Evolutionary conservation across 1,140 invertebrate species (phyloP).

Genomic region (Aphelenchoides besseyi): DNA sequence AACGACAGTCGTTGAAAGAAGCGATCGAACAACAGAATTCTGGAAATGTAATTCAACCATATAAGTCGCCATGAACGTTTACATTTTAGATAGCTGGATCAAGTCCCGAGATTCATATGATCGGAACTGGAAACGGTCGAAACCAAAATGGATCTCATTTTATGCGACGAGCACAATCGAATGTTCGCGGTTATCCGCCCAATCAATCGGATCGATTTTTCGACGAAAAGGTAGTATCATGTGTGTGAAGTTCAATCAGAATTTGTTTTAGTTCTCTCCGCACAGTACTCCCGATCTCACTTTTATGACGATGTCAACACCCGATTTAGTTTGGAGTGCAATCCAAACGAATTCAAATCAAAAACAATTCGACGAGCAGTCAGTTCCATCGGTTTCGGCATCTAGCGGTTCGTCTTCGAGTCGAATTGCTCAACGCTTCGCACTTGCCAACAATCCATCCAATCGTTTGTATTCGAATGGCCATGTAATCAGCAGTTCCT

Average conservation of each 20-base stretch:
- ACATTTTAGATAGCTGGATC: slow-evolving; percentile 40
- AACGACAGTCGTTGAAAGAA: slow-evolving; percentile 23
- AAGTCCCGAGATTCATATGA: slow-evolving; percentile 55
- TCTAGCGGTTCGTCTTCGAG: slow-evolving; percentile 30
- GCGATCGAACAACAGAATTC: slow-evolving; percentile 17
- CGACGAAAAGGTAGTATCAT: slow-evolving; percentile 26
- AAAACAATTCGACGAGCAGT: slow-evolving; percentile 13
- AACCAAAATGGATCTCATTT: slow-evolving; percentile 26
- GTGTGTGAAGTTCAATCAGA: slow-evolving; percentile 14
- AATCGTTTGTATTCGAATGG: slow-evolving; percentile 40
- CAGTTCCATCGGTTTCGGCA: slow-evolving; percentile 16
- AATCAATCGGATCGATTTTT: slow-evolving; percentile 21
- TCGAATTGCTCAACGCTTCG: slow-evolving; percentile 6
- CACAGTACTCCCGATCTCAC: slow-evolving; percentile 22
- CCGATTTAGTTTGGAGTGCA: slow-evolving; percentile 35
- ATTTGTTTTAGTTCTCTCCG: background rate
- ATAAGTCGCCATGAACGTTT: background rate
- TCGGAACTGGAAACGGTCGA: slow-evolving; percentile 32
- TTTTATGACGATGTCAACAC: slow-evolving; percentile 37
- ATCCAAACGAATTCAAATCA: slow-evolving; percentile 24
- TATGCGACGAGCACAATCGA: slow-evolving; percentile 28
- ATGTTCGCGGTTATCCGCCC: slow-evolving; percentile 29
- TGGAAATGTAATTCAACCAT: background rate
- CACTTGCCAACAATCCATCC: background rate
- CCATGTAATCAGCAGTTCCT: slow-evolving; percentile 32